Base-by-base conservation (phyloP, 2,888 invertebrate genomes). In the Frankliniella fusca region DNA sequence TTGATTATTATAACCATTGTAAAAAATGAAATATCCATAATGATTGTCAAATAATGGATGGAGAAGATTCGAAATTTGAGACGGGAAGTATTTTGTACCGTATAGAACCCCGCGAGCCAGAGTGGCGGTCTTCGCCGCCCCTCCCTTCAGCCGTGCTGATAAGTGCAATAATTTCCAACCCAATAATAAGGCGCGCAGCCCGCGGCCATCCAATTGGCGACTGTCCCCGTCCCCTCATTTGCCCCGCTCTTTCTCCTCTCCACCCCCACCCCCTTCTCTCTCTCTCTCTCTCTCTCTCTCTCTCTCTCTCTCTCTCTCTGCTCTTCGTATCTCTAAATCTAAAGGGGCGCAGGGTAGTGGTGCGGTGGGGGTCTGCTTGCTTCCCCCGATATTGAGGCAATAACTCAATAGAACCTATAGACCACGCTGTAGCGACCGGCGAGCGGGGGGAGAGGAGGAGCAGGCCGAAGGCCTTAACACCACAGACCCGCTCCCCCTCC, bases 351-450 rank as follows among this genome's bases (percentile, higher is more conserved):
- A 5, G 38, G 38, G 38, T 38, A 38, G 38, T 38, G 38, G 38
- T 38, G 38, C n/a, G n/a, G 54, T 12, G 10, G 70, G 70, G 70
- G 27, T 5, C 27, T 76, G 70, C 70, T 76, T 76, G 70, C 70
- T 76, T 18, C 23, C 12, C n/a, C 70, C 70, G 70, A 76, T 76
- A 76, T 76, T 76, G 70, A 23, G 70, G 70, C 70, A 76, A 76
- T 76, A 76, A 76, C 70, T 76, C 70, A 76, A 76, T 76, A 76
- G 70, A 27, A 76, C 70, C 70, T 76, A 76, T 76, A 76, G 70
- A 23, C 70, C 70, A 76, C 70, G 70, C 61, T 61, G 61, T 61
- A 61, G 61, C 61, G 38, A 61, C 61, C 61, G 61, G 3, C 20
- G 54, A 2, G 54, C 7, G 54, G 54, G 54, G 54, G 18, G 54